Evolutionary conservation across 2,888 invertebrate species (phyloP).

Genomic region (Enchytraeus crypticus): DNA sequence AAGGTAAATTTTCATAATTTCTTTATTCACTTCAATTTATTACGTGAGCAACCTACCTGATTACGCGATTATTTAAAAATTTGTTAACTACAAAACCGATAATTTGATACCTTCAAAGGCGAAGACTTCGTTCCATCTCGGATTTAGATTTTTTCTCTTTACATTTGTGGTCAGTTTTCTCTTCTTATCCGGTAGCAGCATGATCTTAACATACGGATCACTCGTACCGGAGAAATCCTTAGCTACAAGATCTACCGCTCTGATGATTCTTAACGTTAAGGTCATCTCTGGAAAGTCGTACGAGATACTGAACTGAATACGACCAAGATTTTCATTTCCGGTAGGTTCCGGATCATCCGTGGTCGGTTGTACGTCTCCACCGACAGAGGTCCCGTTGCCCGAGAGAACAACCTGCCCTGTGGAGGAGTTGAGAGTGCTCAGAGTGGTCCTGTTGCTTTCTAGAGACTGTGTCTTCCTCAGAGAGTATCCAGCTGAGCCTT

Average conservation of each 20-base stretch:
- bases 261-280: conserved; percentile 39
- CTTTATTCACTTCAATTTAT: too few relatives aligned
- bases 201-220: conserved; percentile 46
- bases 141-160: conserved; percentile 47
- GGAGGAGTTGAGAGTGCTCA: background rate
- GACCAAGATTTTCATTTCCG: conserved; percentile 31
- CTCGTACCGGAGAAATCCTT: conserved; percentile 48
- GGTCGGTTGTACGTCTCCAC: too few relatives aligned
- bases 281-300: conserved; percentile 45
- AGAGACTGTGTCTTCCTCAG: too few relatives aligned
- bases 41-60: too few relatives aligned
- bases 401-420: background rate
- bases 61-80: too few relatives aligned
- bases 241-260: conserved; percentile 41
- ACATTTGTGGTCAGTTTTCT: conserved; percentile 46
- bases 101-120: conserved; percentile 50
- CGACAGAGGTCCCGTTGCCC: too few relatives aligned
- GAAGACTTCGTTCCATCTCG: conserved; percentile 48
- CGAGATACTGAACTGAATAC: conserved; percentile 39
- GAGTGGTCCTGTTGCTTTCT: too few relatives aligned
- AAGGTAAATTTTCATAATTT: too few relatives aligned
- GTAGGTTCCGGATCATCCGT: too few relatives aligned
- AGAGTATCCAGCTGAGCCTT: too few relatives aligned
- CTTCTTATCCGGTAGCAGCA: conserved; percentile 25
- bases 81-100: conserved; percentile 8